Evolutionary conservation across 2,888 invertebrate species (phyloP).

Genomic region (Callosobruchus maculatus): DNA sequence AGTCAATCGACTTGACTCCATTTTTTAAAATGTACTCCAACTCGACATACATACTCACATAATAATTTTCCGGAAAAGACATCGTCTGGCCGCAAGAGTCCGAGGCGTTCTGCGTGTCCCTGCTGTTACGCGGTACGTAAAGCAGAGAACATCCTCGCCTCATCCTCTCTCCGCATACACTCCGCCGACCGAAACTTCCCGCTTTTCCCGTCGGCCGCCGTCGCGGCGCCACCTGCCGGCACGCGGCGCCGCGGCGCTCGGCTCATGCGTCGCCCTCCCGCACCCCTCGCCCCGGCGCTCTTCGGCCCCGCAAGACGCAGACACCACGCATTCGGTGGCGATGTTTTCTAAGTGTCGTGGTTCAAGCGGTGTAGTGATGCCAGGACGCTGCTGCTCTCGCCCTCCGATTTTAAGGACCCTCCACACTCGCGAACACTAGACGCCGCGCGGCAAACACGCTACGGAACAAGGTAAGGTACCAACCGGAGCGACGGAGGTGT

Average conservation of each 20-base stretch:
- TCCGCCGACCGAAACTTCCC: slow-evolving; percentile 24
- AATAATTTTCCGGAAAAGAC: too few species aligned
- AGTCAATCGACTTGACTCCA: too few species aligned
- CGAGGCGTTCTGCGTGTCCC: too few species aligned
- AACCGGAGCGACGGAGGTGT: background rate
- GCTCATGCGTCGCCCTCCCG: slow-evolving; percentile 51
- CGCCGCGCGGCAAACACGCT: background rate
- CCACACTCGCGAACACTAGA: background rate
- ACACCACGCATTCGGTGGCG: slow-evolving; percentile 45
- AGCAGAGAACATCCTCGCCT: slow-evolving; percentile 13
- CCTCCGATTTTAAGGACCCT: background rate
- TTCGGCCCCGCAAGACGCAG: slow-evolving; percentile 48
- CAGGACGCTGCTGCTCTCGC: background rate
- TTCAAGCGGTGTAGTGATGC: slow-evolving; percentile 40
- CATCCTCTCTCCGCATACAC: slow-evolving; percentile 12
- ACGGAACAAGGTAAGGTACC: background rate
- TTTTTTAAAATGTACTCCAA: too few species aligned
- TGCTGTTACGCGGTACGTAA: slow-evolving; percentile 21
- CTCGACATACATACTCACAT: too few species aligned
- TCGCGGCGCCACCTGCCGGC: slow-evolving; percentile 49
- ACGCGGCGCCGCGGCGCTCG: slow-evolving; percentile 50
- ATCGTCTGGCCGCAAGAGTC: too few species aligned
- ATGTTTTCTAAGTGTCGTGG: slow-evolving; percentile 52
- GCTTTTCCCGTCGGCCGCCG: slow-evolving; percentile 28
- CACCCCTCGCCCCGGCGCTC: slow-evolving; percentile 50